Conservation (phyloP, 2,888 invertebrate genomes). For the Erebia aethiops region DNA sequence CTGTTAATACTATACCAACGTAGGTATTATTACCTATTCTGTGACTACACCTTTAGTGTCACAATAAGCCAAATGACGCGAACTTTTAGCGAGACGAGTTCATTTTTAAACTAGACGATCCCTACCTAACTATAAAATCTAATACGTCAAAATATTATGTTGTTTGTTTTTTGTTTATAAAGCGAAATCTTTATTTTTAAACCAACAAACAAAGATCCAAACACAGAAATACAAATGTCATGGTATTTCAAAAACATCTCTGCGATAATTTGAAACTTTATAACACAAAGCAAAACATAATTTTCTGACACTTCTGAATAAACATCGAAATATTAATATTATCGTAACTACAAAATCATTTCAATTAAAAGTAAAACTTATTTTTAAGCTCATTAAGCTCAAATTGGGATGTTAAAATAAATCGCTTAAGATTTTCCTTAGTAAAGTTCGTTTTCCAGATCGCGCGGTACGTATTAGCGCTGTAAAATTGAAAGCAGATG, state of each 20-base stretch:
- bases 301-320: conserved; percentile 41
- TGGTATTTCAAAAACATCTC: conserved; percentile 33
- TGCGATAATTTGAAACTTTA: conserved; percentile 44
- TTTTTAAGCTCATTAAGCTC: conserved; percentile 34
- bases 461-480: conserved; percentile 58
- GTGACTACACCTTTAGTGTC: too few species aligned
- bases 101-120: too few species aligned
- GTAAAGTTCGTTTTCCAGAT: conserved; percentile 44
- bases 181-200: conserved; percentile 21
- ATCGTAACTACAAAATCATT: conserved; percentile 7
- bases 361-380: conserved; percentile 41
- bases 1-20: too few species aligned
- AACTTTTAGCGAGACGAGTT: too few species aligned
- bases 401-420: conserved; percentile 40
- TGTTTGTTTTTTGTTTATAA: not conserved
- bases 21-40: too few species aligned
- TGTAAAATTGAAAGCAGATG: conserved; percentile 67
- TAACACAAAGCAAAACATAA: conserved; percentile 50
- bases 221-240: conserved; percentile 23
- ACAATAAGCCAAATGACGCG: too few species aligned
- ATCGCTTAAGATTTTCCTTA: conserved; percentile 36
- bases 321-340: not conserved
- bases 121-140: too few species aligned
- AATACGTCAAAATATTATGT: too few species aligned
- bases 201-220: conserved; percentile 16